A percentile compares a stretch with the other conserved stretches of the same genome.
Conservation (phyloP, 2,888 invertebrate species). For the Ectemnius cavifrons region DNA sequence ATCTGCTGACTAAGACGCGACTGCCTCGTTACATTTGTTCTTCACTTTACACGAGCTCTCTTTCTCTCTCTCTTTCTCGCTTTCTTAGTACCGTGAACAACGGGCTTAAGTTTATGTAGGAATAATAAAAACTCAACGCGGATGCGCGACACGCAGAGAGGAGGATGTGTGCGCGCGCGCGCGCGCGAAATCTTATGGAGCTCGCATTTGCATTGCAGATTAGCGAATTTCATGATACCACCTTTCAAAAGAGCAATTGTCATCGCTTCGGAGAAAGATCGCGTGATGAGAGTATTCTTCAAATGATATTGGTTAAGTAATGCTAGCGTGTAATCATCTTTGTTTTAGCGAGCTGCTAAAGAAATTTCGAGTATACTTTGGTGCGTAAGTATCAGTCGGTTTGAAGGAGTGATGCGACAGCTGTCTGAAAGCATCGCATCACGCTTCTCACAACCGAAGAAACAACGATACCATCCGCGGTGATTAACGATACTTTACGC, state of each 20-base stretch:
- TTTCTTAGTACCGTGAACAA: slow-evolving; percentile 50
- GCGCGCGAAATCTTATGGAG: slow-evolving; percentile 24
- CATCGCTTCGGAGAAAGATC: slow-evolving; percentile 15
- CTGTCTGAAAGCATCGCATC: slow-evolving; percentile 4
- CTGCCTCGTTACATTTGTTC: slow-evolving; percentile 63
- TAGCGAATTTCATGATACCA: slow-evolving; percentile 36
- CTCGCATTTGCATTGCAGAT: slow-evolving; percentile 49
- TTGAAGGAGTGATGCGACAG: slow-evolving; percentile 1
- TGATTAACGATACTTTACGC: slow-evolving; percentile 52
- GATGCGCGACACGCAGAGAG: not conserved
- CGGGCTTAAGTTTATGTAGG: slow-evolving; percentile 45
- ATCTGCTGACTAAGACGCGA: slow-evolving; percentile 57
- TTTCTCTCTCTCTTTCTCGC: too few relatives aligned
- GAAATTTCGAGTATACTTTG: too few relatives aligned
- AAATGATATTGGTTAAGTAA: too few relatives aligned
- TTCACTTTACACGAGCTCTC: slow-evolving; percentile 54
- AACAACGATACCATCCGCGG: slow-evolving; percentile 45
- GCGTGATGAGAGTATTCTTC: not conserved
- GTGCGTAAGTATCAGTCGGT: too few relatives aligned
- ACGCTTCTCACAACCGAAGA: slow-evolving; percentile 5
- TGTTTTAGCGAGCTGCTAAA: too few relatives aligned
- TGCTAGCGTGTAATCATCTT: too few relatives aligned
- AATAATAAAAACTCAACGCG: slow-evolving; percentile 50
- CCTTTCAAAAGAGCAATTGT: slow-evolving; percentile 11
- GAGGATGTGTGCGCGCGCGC: not conserved